Evolutionary conservation across 2,797 vertebrate species (phyloP).

Genomic region (Gambusia yucatana): DNA sequence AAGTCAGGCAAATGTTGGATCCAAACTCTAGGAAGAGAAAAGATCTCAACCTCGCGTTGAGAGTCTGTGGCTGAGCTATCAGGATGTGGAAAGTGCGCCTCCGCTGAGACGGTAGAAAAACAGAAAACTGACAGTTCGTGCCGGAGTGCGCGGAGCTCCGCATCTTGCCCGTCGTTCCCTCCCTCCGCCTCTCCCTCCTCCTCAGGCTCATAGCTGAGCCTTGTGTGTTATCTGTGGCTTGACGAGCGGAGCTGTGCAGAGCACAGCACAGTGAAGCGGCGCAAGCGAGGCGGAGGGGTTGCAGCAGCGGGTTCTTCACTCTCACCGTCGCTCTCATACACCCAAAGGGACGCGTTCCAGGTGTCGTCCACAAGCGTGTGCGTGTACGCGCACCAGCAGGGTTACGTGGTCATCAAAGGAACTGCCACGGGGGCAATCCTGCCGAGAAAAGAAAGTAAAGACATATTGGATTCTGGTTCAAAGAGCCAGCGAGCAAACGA

Average conservation of each 20-base stretch:
- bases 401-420: constrained; percentile 62
- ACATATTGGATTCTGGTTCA: constrained; percentile 72
- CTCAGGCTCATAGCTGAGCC: constrained; percentile 55
- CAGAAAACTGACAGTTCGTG: constrained; percentile 66
- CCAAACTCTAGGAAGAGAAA: constrained; percentile 56
- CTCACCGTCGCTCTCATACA: constrained; percentile 44
- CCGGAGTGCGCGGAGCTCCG: constrained; percentile 54
- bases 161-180: constrained; percentile 58
- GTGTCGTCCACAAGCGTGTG: constrained; percentile 43
- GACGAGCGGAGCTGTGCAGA: constrained; percentile 67
- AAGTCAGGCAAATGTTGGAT: constrained; percentile 58
- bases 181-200: constrained; percentile 63
- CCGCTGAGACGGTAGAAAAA: constrained; percentile 53
- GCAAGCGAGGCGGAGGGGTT: constrained; percentile 47
- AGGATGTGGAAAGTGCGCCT: constrained; percentile 38
- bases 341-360: constrained; percentile 63
- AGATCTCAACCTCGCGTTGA: constrained; percentile 42
- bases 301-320: constrained; percentile 55
- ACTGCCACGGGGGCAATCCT: constrained; percentile 61
- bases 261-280: constrained; percentile 49
- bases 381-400: neutral
- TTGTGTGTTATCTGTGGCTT: constrained; percentile 66
- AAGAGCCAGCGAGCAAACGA: constrained; percentile 55
- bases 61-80: constrained; percentile 34
- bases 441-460: constrained; percentile 68